Percentiles rank a stretch among this genome's conserved stretches.
Evolutionary conservation across 2,888 invertebrate genomes (phyloP).

Genomic region (Sesia bembeciformis): DNA sequence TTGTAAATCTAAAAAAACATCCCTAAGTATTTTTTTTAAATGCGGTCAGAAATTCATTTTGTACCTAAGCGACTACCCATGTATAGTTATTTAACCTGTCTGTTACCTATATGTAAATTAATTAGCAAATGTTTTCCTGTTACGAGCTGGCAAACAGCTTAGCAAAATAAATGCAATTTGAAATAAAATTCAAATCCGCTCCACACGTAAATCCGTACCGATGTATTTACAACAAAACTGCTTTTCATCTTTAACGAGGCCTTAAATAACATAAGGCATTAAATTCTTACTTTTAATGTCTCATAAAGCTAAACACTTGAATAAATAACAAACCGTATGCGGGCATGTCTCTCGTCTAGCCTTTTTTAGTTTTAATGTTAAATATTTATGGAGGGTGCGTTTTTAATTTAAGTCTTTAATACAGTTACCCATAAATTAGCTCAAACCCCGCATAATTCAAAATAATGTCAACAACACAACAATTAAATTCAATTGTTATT

Average conservation of each 20-base stretch:
- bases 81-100: too few species aligned
- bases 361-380: conserved; percentile 13
- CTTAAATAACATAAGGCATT: conserved; percentile 40
- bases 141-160: too few species aligned
- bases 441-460: conserved; percentile 42
- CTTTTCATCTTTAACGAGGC: conserved; percentile 40
- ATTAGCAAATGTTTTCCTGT: too few species aligned
- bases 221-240: conserved; percentile 16
- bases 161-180: background rate
- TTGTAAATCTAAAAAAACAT: too few species aligned
- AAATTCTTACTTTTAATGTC: conserved; percentile 35
- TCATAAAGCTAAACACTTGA: conserved; percentile 47
- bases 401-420: conserved; percentile 15
- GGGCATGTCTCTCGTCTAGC: conserved; percentile 19
- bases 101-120: too few species aligned
- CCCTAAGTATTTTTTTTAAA: too few species aligned
- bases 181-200: background rate
- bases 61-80: too few species aligned
- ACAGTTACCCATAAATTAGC: conserved; percentile 45
- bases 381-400: conserved; percentile 8
- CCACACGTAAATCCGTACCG: background rate
- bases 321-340: conserved; percentile 32
- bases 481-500: conserved; percentile 37
- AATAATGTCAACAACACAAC: conserved; percentile 47
- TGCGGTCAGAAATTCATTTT: too few species aligned